A percentile compares a stretch with the other conserved stretches of the same genome.
Conservation (phyloP, 2,797 vertebrate species). For the Lithobates sylvaticus region DNA sequence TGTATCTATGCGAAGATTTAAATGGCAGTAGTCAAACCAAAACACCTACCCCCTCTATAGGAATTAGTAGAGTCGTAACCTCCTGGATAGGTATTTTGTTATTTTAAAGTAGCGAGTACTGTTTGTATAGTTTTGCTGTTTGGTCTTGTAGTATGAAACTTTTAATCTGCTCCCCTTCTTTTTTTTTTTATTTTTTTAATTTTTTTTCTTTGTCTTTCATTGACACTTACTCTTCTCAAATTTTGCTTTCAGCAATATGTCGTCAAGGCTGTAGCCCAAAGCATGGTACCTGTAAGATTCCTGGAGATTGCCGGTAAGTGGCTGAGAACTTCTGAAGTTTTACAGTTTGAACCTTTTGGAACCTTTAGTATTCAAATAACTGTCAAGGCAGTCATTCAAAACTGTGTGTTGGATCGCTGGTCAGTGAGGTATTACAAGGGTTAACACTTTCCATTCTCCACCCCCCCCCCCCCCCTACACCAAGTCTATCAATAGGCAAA, state of each 20-base stretch:
- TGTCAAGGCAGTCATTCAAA: not conserved
- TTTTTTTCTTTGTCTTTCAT: no score
- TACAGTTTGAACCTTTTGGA: not conserved
- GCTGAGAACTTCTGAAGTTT: not conserved
- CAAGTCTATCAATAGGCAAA: conserved; percentile 76
- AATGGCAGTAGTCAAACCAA: no score
- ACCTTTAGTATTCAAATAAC: not conserved
- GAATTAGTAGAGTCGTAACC: no score
- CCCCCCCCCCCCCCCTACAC: conserved; percentile 51
- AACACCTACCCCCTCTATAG: no score
- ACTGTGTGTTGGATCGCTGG: not conserved
- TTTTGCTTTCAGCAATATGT: conserved; percentile 87
- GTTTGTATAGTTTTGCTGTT: no score
- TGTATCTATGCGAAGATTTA: no score
- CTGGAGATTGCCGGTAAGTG: conserved; percentile 95
- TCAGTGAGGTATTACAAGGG: conserved; percentile 9
- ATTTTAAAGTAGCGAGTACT: no score
- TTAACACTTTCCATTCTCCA: conserved; percentile 60
- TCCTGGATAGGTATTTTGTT: no score
- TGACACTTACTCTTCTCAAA: no score
- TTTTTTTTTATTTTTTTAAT: no score
- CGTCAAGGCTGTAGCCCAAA: conserved; percentile 95
- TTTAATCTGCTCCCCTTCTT: no score
- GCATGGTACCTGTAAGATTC: conserved; percentile 92
- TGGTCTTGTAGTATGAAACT: no score